These are phyloP conservation scores for Eudyptes chrysolophus DNA, from an alignment of 2,113 vertebrate species.

Conservation along the genomic window DNA sequence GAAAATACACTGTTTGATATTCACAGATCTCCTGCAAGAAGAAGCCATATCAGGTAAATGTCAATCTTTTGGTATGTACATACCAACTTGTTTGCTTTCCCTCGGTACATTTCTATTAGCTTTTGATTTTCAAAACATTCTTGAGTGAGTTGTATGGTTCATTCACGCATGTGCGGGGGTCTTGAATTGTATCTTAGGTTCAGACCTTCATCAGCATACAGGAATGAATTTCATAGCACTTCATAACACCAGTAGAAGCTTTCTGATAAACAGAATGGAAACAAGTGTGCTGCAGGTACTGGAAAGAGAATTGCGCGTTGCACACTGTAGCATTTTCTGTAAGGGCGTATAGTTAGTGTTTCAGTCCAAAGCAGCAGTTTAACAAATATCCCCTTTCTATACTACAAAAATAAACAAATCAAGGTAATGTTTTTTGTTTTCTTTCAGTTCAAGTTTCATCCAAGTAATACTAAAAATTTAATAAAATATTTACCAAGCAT, in stretches of 20 bases:
- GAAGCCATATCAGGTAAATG: constrained; percentile 95
- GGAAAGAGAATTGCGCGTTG: background rate
- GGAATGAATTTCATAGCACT: background rate
- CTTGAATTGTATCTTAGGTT: background rate
- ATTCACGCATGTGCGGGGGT: accelerated
- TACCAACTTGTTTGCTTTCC: background rate
- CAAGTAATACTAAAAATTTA: background rate
- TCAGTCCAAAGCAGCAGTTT: background rate
- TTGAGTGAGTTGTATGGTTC: background rate
- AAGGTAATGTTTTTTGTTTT: background rate
- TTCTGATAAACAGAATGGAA: background rate
- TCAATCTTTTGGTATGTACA: background rate
- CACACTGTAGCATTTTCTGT: background rate
- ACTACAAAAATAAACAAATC: background rate
- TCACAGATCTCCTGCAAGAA: constrained; percentile 96
- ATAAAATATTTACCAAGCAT: background rate
- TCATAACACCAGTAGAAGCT: background rate
- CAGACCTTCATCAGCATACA: background rate
- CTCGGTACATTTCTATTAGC: background rate
- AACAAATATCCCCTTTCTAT: background rate
- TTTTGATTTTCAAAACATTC: background rate
- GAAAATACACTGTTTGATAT: constrained; percentile 95
- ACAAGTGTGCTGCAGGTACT: background rate
- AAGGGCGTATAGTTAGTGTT: background rate
- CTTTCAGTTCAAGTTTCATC: background rate